Conservation (phyloP, 2,797 vertebrate genomes). For the Diglossa cyanea region DNA sequence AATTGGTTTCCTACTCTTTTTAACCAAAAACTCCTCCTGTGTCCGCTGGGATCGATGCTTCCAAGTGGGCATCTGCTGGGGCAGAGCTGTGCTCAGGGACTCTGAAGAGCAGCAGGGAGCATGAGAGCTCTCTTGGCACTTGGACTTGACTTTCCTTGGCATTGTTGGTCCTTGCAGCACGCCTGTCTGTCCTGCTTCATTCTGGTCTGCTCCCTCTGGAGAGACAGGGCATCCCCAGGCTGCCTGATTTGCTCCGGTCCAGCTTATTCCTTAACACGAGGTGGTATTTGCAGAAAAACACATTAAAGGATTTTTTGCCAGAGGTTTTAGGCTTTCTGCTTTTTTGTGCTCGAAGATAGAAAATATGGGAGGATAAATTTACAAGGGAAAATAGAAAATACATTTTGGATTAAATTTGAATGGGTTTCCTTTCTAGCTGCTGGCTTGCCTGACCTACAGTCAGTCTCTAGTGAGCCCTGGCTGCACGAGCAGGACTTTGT, state of each 20-base stretch:
- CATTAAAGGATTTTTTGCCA: constrained; percentile 26
- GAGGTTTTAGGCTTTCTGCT: constrained; percentile 31
- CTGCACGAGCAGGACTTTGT: neutral
- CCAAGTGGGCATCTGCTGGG: neutral
- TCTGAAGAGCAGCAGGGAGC: neutral
- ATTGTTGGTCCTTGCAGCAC: neutral
- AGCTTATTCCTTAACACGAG: constrained; percentile 1
- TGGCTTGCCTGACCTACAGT: neutral
- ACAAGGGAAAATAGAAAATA: constrained; percentile 36
- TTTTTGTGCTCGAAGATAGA: constrained; percentile 23
- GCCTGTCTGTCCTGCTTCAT: neutral
- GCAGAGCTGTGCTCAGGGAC: neutral
- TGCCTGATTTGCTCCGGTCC: neutral
- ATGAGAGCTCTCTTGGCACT: neutral
- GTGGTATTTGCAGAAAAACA: constrained; percentile 23
- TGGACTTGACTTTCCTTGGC: neutral
- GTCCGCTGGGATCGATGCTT: fast-evolving
- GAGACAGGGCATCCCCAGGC: neutral
- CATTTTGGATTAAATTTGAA: constrained; percentile 40
- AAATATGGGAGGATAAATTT: constrained; percentile 17
- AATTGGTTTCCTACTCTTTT: neutral
- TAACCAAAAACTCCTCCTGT: neutral
- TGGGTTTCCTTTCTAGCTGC: neutral
- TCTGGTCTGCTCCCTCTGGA: neutral
- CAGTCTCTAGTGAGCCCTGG: neutral